Evolutionary conservation across 2,797 vertebrate genomes (phyloP), one percentile per base, ranked within the genome.

Genomic region (Oryzias dopingdopingensis): DNA sequence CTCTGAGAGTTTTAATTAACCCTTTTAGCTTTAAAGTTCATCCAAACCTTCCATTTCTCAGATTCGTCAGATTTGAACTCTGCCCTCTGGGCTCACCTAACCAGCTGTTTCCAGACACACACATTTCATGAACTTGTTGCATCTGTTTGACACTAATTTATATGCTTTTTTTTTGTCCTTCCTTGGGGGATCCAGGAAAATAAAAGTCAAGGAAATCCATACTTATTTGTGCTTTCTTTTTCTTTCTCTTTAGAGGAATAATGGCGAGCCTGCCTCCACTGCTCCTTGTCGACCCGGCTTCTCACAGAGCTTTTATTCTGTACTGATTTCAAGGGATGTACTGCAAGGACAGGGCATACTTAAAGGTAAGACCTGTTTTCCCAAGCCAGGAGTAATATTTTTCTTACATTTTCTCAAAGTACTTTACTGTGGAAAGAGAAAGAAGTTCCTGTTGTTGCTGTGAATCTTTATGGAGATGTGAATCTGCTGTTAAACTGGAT

Each of bases 251-350:
- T 73, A 92, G 92, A 86, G 77, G 82, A 90, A 80, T 91, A 89
- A 88, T 85, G 95, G 91, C 80, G 93, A 92, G 84, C 91, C 89
- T 80, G 90, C 92, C 59, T 84, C 91, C 80, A 88, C 86, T 80
- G 87, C 86, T 83, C 87, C 88, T 52, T 97, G 96, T 84, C 93
- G 86, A 74, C 91, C 95, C 41, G 96, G 96, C 77, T 98, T 98
- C 89, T 94, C 95, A 2, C 94, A 96, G 60, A 94, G 94, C 56
- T 94, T 92, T 83, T 98, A 97, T 89, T 93, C 94, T 4, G 90
- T 93, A 0, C 85, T 93, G 5, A 84, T 97, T 90, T 92, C 95
- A 61, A 94, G 89, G 66, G 94, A 92, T 81, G 79, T 95, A 86
- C 80, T 93, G 82, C 92, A 92, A 89, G 92, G 93, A 81, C 93